Evolutionary conservation across 2,797 vertebrate genomes (phyloP), one percentile per base, ranked within the genome.

Genomic region (Aphelocoma californica): DNA sequence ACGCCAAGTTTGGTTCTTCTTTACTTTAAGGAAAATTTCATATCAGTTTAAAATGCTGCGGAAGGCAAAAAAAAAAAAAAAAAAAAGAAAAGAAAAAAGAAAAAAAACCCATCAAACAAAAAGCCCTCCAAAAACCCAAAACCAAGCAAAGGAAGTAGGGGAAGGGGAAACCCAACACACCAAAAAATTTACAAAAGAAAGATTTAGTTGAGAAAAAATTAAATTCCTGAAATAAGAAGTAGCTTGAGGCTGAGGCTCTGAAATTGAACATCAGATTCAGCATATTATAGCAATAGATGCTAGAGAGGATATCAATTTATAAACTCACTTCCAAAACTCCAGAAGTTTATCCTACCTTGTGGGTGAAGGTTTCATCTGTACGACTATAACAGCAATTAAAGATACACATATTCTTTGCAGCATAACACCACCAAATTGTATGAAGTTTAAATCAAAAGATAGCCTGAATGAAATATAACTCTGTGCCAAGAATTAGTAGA

Each of bases 101-200:
- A 18, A 19, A 47, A 47, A 17, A 31, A 10, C 31, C 12, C 7
- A 29, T 10, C 50, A 8, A 31, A 28, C 12, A 31, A 18, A 31
- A 7, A 12, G 5, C 12, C 7, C 14, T 7, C 7, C 8, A 14
- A n/a, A 10, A 34, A 10, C 6, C 12, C 18, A 31, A 53, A 12
- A 18, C 51, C 13, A 53, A 53, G 31, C 29, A 53, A 53, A 11
- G 3, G 0, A 29, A 48, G n/a, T 6, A 9, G 7, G 6, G 10
- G 6, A 29, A 6, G 4, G 4, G 16, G 19, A 42, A 67, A 17
- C 1, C 2, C 2, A 69, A 12, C 2, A 2, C 20, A 2, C 2
- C 1, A 3, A 19, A 19, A 53, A 26, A 14, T 21, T 78, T 65
- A 1, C 4, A 50, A 48, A 66, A 26, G 4, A 51, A 65, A 85